Conservation (phyloP, 2,888 invertebrate species). For the Cosmopolites sordidus region DNA sequence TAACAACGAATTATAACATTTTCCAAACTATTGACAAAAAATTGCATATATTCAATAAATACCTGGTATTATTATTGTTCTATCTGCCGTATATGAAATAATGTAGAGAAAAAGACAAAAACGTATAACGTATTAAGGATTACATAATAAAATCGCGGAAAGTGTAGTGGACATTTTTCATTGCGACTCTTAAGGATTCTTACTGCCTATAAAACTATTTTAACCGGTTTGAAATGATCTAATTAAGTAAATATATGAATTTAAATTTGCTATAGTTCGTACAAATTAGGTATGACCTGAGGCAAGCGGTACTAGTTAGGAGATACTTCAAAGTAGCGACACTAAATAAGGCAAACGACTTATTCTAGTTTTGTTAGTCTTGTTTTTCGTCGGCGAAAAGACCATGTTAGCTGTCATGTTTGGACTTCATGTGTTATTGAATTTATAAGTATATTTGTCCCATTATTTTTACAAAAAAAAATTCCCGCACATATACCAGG, state of each 20-base stretch:
- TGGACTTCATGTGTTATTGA: background rate
- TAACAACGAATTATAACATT: too few species aligned
- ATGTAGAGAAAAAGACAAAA: background rate
- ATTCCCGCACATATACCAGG: too few species aligned
- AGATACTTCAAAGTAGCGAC: constrained; percentile 20
- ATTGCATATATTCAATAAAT: background rate
- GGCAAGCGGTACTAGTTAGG: constrained; percentile 20
- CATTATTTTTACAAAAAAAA: too few species aligned
- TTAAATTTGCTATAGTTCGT: constrained; percentile 25
- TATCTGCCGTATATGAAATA: background rate
- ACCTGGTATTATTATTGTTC: background rate
- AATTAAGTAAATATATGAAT: constrained; percentile 28
- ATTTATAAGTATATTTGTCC: background rate
- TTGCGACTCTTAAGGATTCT: constrained; percentile 19
- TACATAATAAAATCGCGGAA: constrained; percentile 22
- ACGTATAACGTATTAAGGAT: constrained; percentile 5
- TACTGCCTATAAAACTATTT: constrained; percentile 19
- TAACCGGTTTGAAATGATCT: constrained; percentile 26
- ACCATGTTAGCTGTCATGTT: constrained; percentile 18
- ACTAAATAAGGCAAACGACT: constrained; percentile 23
- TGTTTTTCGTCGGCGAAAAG: constrained; percentile 19
- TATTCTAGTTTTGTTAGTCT: constrained; percentile 17
- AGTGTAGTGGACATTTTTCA: constrained; percentile 23
- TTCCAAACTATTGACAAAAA: too few species aligned
- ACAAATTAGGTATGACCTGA: constrained; percentile 22